Evolutionary conservation across 2,888 invertebrate genomes (phyloP).

Genomic region (Hirtodrosophila confusa): DNA sequence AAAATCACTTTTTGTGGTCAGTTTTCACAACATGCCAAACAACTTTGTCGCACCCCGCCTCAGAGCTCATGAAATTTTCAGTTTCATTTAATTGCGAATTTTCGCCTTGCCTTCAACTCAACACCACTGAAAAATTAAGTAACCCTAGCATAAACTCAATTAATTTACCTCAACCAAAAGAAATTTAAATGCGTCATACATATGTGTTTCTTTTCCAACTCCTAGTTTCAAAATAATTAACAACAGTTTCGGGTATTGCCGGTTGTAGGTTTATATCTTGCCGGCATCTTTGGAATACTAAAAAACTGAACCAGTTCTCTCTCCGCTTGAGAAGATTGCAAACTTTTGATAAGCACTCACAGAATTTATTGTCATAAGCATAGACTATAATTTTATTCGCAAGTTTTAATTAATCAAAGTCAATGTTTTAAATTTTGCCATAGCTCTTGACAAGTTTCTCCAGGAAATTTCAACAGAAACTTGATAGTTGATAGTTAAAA

Average conservation of each 20-base stretch:
- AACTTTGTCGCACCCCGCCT: conserved; percentile 61
- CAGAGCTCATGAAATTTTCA: conserved; percentile 71
- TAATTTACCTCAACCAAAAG: conserved; percentile 18
- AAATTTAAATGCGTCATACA: conserved; percentile 10
- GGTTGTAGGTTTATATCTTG: conserved; percentile 14
- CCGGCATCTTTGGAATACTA: conserved; percentile 14
- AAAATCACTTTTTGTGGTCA: conserved; percentile 54
- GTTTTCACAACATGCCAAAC: conserved; percentile 7
- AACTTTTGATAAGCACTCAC: conserved; percentile 44
- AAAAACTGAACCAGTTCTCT: conserved; percentile 39
- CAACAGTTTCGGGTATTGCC: background rate
- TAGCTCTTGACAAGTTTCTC: conserved; percentile 16
- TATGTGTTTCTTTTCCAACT: background rate
- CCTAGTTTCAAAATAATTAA: conserved; percentile 5
- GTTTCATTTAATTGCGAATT: conserved; percentile 78
- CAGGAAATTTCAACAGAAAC: conserved; percentile 12
- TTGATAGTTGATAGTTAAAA: background rate
- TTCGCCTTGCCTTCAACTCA: conserved; percentile 60
- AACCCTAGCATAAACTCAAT: conserved; percentile 16
- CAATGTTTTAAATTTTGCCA: conserved; percentile 10
- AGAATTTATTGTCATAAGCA: conserved; percentile 57
- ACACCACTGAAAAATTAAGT: conserved; percentile 15
- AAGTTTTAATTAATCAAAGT: conserved; percentile 55
- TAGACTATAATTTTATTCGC: conserved; percentile 38
- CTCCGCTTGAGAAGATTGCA: conserved; percentile 38